These are phyloP conservation scores for Paratilapia polleni DNA, from an alignment of 2,113 vertebrate species.

Conservation along the genomic window DNA sequence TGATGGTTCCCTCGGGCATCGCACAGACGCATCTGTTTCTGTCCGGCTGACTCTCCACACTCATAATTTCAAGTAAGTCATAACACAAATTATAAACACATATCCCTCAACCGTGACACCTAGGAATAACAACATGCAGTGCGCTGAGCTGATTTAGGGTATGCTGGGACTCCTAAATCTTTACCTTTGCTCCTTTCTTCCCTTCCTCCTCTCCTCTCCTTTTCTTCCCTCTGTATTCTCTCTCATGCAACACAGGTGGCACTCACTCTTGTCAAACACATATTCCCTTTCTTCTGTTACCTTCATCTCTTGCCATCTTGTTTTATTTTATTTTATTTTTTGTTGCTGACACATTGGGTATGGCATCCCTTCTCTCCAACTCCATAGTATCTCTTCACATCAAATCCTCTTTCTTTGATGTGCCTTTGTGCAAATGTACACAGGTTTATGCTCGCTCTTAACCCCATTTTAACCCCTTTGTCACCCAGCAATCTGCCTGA, in stretches of 20 bases:
- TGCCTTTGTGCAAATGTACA: background rate
- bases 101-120: conserved; percentile 78
- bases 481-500: conserved; percentile 48
- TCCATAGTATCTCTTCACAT: background rate
- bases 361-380: background rate
- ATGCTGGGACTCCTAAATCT: conserved; percentile 76
- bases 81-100: conserved; percentile 85
- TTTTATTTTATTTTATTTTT: background rate
- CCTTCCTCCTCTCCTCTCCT: conserved; percentile 30
- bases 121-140: conserved; percentile 80
- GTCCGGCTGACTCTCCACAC: conserved; percentile 70
- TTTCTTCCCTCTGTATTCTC: background rate
- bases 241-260: conserved; percentile 57
- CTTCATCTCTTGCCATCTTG: conserved; percentile 27
- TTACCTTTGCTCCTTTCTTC: conserved; percentile 63
- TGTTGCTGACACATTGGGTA: background rate
- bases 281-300: background rate
- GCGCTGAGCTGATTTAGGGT: conserved; percentile 76
- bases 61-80: conserved; percentile 82
- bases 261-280: conserved; percentile 53
- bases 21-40: conserved; percentile 80
- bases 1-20: conserved; percentile 77
- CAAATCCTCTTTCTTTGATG: background rate
- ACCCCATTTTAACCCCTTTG: conserved; percentile 62
- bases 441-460: conserved; percentile 35